A percentile compares a stretch with the other conserved stretches of the same genome.
Conservation (phyloP, 1,140 invertebrate genomes). For the Anastrepha ludens region DNA sequence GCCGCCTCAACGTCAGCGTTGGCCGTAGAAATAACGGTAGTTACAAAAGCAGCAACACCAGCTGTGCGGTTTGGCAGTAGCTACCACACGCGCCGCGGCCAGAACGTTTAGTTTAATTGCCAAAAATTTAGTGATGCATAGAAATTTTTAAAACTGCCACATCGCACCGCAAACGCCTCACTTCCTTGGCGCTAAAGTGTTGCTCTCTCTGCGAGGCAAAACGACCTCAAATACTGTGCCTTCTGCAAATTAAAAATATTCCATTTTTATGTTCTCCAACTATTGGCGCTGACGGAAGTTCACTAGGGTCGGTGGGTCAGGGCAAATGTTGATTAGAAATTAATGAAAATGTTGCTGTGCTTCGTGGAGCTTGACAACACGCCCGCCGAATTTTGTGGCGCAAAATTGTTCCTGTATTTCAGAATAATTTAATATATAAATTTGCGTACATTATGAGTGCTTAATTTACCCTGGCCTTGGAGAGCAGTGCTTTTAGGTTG, state of each 20-base stretch:
- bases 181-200: background rate
- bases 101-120: constrained; percentile 45
- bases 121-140: constrained; percentile 44
- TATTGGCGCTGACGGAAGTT: background rate
- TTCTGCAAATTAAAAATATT: background rate
- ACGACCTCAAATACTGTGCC: background rate
- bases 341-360: constrained; percentile 35
- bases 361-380: constrained; percentile 20
- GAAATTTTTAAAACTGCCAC: constrained; percentile 26
- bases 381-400: background rate
- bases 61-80: constrained; percentile 45
- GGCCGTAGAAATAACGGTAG: background rate
- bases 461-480: background rate
- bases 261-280: too few species aligned
- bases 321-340: constrained; percentile 42
- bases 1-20: background rate
- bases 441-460: background rate
- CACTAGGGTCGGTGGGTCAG: background rate
- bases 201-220: background rate
- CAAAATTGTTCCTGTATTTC: background rate
- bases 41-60: background rate
- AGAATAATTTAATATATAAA: constrained; percentile 3
- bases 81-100: constrained; percentile 23
- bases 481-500: too few species aligned
- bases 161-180: background rate